Percentiles rank a stretch among this genome's conserved stretches.
Evolutionary conservation across 1,140 invertebrate genomes (phyloP).

Genomic region (Condylostylus longicornis): DNA sequence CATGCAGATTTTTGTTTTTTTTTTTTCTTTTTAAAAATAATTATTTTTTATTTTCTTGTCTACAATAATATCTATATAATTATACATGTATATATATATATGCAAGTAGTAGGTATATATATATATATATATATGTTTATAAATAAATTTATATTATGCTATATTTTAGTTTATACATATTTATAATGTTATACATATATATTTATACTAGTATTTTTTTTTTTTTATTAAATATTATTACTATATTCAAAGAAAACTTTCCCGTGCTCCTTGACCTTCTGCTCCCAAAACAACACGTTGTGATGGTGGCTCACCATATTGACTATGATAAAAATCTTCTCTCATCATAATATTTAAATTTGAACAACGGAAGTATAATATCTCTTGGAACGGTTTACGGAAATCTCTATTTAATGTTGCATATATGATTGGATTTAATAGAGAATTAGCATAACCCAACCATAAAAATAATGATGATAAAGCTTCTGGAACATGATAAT

Average conservation of each 20-base stretch:
- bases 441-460: conserved; percentile 86
- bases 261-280: conserved; percentile 27
- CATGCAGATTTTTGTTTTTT: no score
- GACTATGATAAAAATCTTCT: conserved; percentile 81
- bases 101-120: no score
- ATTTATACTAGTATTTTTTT: no score
- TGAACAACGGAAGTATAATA: conserved; percentile 73
- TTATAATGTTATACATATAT: no score
- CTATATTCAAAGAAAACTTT: conserved; percentile 30
- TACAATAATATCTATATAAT: no score
- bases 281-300: conserved; percentile 30
- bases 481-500: conserved; percentile 53
- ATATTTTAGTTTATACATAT: no score
- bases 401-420: conserved; percentile 85
- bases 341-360: conserved; percentile 82
- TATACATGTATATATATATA: no score
- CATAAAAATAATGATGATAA: conserved; percentile 63
- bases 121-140: no score
- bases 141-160: no score
- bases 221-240: not conserved
- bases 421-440: conserved; percentile 87
- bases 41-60: no score
- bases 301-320: conserved; percentile 64
- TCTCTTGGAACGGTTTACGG: conserved; percentile 80
- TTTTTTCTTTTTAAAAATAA: no score